Base-by-base conservation (phyloP, 2,797 vertebrate genomes). In the Loris lydekkerianus region DNA sequence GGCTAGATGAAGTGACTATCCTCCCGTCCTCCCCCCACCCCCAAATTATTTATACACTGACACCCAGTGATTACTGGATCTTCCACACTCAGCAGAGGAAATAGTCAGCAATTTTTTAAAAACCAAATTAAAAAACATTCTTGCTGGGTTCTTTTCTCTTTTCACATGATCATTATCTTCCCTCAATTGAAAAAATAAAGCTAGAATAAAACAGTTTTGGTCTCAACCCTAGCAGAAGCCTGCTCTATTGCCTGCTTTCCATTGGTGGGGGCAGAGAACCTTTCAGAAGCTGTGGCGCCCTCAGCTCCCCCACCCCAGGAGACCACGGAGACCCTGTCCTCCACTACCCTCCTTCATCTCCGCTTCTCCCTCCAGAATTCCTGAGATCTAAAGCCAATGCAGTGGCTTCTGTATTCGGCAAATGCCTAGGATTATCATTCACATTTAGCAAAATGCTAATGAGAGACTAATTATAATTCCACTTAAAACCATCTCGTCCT, bases 401-500 rank as follows among this genome's bases (percentile, higher is more conserved):
- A 31, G 25, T 18, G 17, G 78, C 58, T n/a, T 60, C 58, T 10
- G 10, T 18, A 46, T 75, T 40, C 81, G 14, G n/a, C 88, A 91
- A 69, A 65, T 14, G 91, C 86, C 53, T n/a, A 6, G 49, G 37
- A 5, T 29, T 6, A 29, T 37, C 65, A 17, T 95, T 96, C 96
- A 87, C 96, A 95, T 60, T 92, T 69, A 92, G 67, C 56, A 85
- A 63, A 63, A 76, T 10, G 78, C 69, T 91, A 73, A 25, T 20
- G n/a, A 95, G 91, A 76, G 89, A 43, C 75, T 49, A 25, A 77
- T 18, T 27, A 53, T 17, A 25, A 73, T 63, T 76, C 80, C 61
- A 2, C 7, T 37, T 86, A 86, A 81, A 73, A 77, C 63, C 90
- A 23, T 37, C 75, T 63, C 91, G 86, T 73, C 95, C 95, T 96